Evolutionary conservation across 2,113 vertebrate species (phyloP).

Genomic region (Madoqua kirkii): DNA sequence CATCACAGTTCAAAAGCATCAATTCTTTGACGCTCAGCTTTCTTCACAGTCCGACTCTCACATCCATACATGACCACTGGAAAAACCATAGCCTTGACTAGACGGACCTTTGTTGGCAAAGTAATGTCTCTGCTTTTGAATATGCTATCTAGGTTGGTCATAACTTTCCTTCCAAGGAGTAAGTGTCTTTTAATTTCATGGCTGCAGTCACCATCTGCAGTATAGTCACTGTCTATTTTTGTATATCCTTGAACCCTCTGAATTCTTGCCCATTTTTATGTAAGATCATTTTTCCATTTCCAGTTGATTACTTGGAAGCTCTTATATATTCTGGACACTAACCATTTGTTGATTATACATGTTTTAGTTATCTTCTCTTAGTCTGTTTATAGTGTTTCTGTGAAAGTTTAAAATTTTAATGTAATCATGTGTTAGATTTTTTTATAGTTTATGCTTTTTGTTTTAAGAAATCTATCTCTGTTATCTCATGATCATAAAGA

Average conservation of each 20-base stretch:
- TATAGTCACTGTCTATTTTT: not conserved
- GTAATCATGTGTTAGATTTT: not conserved
- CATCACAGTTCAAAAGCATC: no score
- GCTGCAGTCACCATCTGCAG: no score
- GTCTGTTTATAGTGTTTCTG: not conserved
- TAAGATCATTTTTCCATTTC: not conserved
- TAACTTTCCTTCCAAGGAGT: no score
- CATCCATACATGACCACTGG: no score
- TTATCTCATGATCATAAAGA: not conserved
- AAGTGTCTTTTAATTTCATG: no score
- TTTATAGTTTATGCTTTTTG: not conserved
- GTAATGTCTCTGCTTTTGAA: no score
- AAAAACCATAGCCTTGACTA: no score
- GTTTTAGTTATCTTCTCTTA: not conserved
- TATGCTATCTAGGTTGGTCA: no score
- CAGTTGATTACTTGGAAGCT: not conserved
- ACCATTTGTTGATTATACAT: not conserved
- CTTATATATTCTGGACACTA: not conserved
- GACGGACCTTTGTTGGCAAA: no score
- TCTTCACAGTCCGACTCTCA: no score
- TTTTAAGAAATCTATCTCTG: not conserved
- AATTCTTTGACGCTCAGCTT: no score
- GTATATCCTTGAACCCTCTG: not conserved
- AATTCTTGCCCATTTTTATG: not conserved
- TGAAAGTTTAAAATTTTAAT: not conserved